Base-by-base conservation (phyloP, 2,113 vertebrate species). In the Salvelinus alpinus region DNA sequence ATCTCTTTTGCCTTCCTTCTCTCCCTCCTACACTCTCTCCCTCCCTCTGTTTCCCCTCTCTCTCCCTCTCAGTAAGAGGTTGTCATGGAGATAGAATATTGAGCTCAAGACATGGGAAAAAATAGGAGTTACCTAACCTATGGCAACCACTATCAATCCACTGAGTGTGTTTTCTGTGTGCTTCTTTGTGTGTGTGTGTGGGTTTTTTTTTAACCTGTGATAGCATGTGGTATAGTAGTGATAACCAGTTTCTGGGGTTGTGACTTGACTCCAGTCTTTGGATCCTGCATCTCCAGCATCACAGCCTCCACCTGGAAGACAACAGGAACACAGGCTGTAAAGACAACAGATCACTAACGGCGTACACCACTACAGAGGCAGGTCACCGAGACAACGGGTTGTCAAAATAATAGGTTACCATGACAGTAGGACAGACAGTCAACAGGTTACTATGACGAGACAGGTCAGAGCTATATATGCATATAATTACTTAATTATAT, bases 251-350 rank as follows among this genome's bases (percentile, higher is more conserved):
- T 93, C 91, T 99, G 98, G 0, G 87, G 93, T 85, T 98, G 96
- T 0, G 88, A 96, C 84, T 94, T 96, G 44, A 99, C 89, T 38
- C 98, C 98, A 0, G 86, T 90, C 20, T 95, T 94, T 0, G 95
- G 94, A 76, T 93, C 95, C 92, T 99, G 98, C 97, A 99, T 99
- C 91, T 99, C 96, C 90, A 98, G 90, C 83, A 99, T 83, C 0
- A 98, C 89, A 0, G 88, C 82, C 80, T 99, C 98, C 0, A 96
- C 92, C 98, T 99, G 92, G 62, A 88, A 24, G 71, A 27, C 62
- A 64, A 78, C 62, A 77, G 34, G 16, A 69, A 8, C 44, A 8
- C 54, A 44, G 60, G 79, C 84, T 75, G 74, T 75, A 77, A 66
- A n/a, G 57, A 73, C 71, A 72, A 78, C 70, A 29, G 31, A 38